Evolutionary conservation across 2,888 invertebrate genomes (phyloP), one percentile per base, ranked within the genome.

Genomic region (Dasysyrphus albostriatus): DNA sequence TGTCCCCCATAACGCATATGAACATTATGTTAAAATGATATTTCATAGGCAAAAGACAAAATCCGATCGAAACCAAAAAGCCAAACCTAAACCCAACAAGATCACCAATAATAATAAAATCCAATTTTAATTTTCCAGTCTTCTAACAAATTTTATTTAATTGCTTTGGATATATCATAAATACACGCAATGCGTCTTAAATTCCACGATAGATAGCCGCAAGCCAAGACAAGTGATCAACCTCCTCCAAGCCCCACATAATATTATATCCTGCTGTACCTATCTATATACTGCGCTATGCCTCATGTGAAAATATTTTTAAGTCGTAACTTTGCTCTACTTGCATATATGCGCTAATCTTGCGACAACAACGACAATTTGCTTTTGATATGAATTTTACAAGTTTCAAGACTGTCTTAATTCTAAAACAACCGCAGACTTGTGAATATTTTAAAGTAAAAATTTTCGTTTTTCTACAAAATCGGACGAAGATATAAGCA

Each of bases 71-170:
- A 59, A 51, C 61, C 3, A 24, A 24, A 24, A 24, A 24, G 3
- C 24, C 24, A 24, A 24, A 24, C 24, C 24, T 24, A 24, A 24
- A 24, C 24, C 24, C 69, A 69, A 82, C 77, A 77, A 72, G 59
- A 84, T 72, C 81, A 76, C 84, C 65, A 84, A 84, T 61, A 85
- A 82, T 85, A 77, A 87, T 83, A 87, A 83, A 87, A 79, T 75
- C 77, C 77, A 75, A 87, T 83, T 87, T 87, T 72, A 87, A 83
- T 78, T 83, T 80, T 88, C 79, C 69, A 78, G 78, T 79, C 88
- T 73, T 80, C 78, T 72, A 83, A 83, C 88, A 88, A 88, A 88
- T 88, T 79, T 80, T 83, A 88, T 83, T 83, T 88, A 88, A 88
- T 88, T 88, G 88, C 79, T 88, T 83, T 83, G 72, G 76, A 80